Conservation (phyloP, 2,113 vertebrate genomes). For the Entomyzon cyanotis region DNA sequence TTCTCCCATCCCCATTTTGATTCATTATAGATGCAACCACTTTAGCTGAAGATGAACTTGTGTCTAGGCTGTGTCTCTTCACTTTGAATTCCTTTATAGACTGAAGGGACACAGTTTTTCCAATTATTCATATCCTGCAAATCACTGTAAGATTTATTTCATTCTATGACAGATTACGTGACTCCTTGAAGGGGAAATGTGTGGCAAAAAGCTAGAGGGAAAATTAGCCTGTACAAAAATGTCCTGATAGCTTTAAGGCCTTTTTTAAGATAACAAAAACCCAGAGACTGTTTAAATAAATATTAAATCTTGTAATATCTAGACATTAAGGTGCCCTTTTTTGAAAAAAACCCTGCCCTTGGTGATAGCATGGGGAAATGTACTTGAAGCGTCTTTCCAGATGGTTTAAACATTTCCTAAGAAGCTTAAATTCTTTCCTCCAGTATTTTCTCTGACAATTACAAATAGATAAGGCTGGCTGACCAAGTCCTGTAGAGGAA, state of each 20-base stretch:
- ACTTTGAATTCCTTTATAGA: neutral
- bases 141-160: neutral
- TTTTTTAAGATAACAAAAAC: neutral
- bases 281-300: neutral
- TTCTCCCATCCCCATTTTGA: neutral
- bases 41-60: neutral
- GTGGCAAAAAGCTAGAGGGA: neutral
- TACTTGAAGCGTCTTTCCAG: neutral
- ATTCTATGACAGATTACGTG: neutral
- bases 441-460: neutral
- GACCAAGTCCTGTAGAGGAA: neutral
- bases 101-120: neutral
- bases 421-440: neutral
- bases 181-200: neutral
- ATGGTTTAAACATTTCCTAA: neutral
- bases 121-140: neutral
- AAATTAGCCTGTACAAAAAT: neutral
- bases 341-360: neutral
- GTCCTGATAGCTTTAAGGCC: neutral
- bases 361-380: neutral
- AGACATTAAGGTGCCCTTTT: neutral
- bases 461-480: neutral
- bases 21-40: fast-evolving
- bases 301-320: neutral
- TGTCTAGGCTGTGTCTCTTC: neutral